These are phyloP conservation scores for Monopterus albus DNA, from an alignment of 2,113 vertebrate species.

Conservation along the genomic window DNA sequence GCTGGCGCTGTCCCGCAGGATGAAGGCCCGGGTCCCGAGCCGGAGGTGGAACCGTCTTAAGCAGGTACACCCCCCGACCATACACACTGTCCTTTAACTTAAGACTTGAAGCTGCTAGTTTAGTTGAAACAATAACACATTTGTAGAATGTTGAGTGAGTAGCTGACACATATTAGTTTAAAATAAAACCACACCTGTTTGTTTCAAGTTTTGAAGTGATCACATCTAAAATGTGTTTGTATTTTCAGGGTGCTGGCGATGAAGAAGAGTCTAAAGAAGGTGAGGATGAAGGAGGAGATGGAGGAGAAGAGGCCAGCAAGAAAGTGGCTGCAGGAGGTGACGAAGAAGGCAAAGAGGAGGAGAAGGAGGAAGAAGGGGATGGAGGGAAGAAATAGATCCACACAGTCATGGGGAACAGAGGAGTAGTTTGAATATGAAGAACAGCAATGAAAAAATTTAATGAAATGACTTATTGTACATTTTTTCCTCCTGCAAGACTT, in stretches of 20 bases:
- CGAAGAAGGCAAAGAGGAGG: neutral
- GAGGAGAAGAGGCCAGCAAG: constrained; percentile 13
- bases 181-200: too few species aligned
- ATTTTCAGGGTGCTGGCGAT: constrained; percentile 32
- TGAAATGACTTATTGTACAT: too few species aligned
- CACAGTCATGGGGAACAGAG: neutral
- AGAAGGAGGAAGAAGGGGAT: neutral
- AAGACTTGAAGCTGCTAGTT: too few species aligned
- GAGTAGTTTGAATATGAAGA: constrained; percentile 3
- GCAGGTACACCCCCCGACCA: too few species aligned
- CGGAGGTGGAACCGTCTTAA: constrained; percentile 67
- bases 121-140: too few species aligned
- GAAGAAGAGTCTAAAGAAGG: constrained; percentile 57
- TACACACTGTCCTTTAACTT: too few species aligned
- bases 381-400: constrained; percentile 13
- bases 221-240: neutral
- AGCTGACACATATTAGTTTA: too few species aligned
- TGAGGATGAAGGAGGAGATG: constrained; percentile 19
- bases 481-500: constrained; percentile 3
- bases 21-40: constrained; percentile 69
- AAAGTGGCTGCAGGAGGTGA: neutral
- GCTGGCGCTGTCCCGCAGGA: constrained; percentile 72
- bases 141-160: too few species aligned
- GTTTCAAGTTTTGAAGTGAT: too few species aligned
- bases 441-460: too few species aligned